Percentiles rank a stretch among this genome's conserved stretches.
phyloP scores from a whole-genome alignment of 2,888 invertebrate species.

The Lithophane ornitopus region DNA sequence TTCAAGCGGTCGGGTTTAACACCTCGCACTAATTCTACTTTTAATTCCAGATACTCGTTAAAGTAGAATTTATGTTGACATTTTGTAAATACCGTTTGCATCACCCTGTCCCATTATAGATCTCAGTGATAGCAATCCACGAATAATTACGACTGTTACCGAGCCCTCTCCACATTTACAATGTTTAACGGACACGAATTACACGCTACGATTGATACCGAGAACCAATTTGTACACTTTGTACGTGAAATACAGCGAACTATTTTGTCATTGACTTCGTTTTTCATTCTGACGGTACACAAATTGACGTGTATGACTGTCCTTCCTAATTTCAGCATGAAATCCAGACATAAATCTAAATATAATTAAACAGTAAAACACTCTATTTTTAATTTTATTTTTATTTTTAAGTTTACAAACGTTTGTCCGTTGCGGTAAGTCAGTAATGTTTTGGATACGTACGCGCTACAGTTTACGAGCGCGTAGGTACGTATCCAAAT shows the following conservation, averaged over 20 bases:
- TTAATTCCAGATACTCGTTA: slow-evolving; percentile 61
- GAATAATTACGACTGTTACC: slow-evolving; percentile 56
- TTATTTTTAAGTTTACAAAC: slow-evolving; percentile 60
- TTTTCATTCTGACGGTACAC: slow-evolving; percentile 20
- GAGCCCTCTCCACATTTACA: slow-evolving; percentile 28
- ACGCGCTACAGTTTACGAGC: slow-evolving; percentile 20
- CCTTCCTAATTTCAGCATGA: slow-evolving; percentile 22
- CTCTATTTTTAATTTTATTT: slow-evolving; percentile 65
- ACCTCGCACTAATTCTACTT: slow-evolving; percentile 53
- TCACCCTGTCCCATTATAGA: slow-evolving; percentile 56
- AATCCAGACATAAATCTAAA: slow-evolving; percentile 22
- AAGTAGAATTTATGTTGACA: slow-evolving; percentile 63
- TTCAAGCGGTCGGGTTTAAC: slow-evolving; percentile 22
- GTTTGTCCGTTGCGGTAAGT: slow-evolving; percentile 56
- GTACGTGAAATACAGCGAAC: slow-evolving; percentile 12
- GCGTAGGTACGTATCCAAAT: slow-evolving; percentile 9
- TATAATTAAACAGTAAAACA: slow-evolving; percentile 54
- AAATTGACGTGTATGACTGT: slow-evolving; percentile 10
- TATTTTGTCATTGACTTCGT: slow-evolving; percentile 42
- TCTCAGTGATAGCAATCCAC: slow-evolving; percentile 45
- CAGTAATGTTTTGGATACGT: slow-evolving; percentile 46
- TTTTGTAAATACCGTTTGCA: slow-evolving; percentile 63
- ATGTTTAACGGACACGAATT: slow-evolving; percentile 38
- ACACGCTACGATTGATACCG: slow-evolving; percentile 33
- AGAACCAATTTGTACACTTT: slow-evolving; percentile 22